Evolutionary conservation across 2,113 vertebrate species (phyloP), one percentile per base, ranked within the genome.

Genomic region (Callaeas wilsoni): DNA sequence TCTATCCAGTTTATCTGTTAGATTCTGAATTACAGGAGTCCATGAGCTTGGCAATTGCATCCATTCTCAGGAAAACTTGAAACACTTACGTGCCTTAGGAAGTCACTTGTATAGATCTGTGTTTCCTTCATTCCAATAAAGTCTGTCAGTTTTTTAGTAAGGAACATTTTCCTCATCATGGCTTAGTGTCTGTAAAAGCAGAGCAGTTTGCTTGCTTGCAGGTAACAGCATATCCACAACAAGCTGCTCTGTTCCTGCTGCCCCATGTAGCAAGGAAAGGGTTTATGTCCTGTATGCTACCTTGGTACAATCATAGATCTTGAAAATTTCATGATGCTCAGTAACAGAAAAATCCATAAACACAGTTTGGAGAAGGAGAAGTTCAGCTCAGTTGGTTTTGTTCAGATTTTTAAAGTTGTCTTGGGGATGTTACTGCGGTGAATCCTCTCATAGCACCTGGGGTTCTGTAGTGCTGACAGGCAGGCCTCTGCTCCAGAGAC

Each of bases 61-160:
- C 29, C 9, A 7, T 65, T 35, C 33, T 68, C 16, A 59, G 33
- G 59, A 94, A 46, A 37, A 16, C 13, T 64, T 14, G 6, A 62
- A 49, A 33, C 33, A 60, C 39, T 26, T 49, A 0, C 60, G 4
- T 60, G 6, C n/a, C 32, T 88, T 7, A 1, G 22, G 23, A 80
- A 74, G 53, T 37, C 14, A 16, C 23, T 49, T 3, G 0, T 33
- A 5, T 12, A 37, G 18, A n/a, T 57, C 20, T 5, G 1, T 19
- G 35, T 73, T 89, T 84, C 41, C 35, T 68, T 91, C 29, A 14
- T 76, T 59, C 9, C 17, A 6, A 5, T 88, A 18, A 1, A 4
- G 20, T 65, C 42, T 6, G 3, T 42, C 2, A 22, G 19, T 6
- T 75, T 49, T 85, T 60, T 47, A 60, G 19, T 83, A 60, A 80